Evolutionary conservation across 2,113 vertebrate genomes (phyloP).

Genomic region (Chloebia gouldiae): DNA sequence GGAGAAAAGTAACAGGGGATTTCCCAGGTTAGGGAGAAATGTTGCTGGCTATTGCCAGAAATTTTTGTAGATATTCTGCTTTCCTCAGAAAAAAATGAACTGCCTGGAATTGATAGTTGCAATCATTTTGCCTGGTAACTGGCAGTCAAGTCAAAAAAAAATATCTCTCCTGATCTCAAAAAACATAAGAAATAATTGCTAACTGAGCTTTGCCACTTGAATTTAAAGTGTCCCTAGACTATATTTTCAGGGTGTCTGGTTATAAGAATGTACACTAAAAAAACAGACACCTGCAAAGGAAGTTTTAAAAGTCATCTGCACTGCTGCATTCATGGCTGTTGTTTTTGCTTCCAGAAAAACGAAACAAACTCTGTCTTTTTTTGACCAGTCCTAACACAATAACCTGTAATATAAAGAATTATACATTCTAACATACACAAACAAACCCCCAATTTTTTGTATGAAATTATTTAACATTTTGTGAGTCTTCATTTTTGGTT

Average conservation of each 20-base stretch:
- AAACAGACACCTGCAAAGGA: background rate
- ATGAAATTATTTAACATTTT: background rate
- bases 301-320: background rate
- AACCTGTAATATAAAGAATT: background rate
- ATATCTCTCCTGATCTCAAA: background rate
- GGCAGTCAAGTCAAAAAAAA: background rate
- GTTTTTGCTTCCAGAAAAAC: background rate
- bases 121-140: background rate
- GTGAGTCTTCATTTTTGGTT: background rate
- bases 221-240: background rate
- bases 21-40: background rate
- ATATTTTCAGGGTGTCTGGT: background rate
- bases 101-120: background rate
- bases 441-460: background rate
- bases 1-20: background rate
- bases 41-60: background rate
- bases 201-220: background rate
- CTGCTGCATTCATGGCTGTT: background rate
- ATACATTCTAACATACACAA: background rate
- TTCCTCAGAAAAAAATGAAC: background rate
- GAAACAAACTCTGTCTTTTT: background rate
- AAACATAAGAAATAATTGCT: background rate
- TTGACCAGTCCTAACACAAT: fast-evolving
- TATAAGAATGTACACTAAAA: background rate
- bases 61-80: background rate